Conservation (phyloP, 2,113 vertebrate genomes). For the Upupa epops region DNA sequence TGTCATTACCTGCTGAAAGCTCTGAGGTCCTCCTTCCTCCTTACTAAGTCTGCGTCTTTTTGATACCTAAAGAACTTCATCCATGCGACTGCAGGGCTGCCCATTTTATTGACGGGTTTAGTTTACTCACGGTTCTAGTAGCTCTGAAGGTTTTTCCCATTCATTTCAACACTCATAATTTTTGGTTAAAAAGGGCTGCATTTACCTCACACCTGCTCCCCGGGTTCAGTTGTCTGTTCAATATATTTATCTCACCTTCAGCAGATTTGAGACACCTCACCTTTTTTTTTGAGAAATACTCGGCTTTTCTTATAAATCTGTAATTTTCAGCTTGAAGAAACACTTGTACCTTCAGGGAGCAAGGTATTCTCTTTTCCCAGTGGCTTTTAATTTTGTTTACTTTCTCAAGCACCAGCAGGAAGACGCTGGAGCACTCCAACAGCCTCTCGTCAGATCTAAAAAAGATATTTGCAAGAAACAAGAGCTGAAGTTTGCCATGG, state of each 20-base stretch:
- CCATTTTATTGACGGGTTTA: background rate
- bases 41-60: background rate
- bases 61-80: background rate
- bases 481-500: background rate
- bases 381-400: constrained; percentile 75
- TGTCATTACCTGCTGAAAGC: background rate
- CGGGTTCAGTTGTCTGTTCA: constrained; percentile 54
- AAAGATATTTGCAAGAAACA: constrained; percentile 11
- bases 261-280: constrained; percentile 66
- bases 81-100: background rate
- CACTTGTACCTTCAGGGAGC: constrained; percentile 71
- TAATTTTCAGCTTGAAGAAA: constrained; percentile 79
- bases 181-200: constrained; percentile 1
- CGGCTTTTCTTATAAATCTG: constrained; percentile 75
- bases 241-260: constrained; percentile 67
- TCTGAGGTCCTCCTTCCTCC: background rate
- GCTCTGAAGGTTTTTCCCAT: background rate
- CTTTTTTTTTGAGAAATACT: constrained; percentile 55
- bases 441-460: constrained; percentile 20
- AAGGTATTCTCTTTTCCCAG: constrained; percentile 60
- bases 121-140: background rate
- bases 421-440: constrained; percentile 31
- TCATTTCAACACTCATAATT: background rate
- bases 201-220: constrained; percentile 22
- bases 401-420: constrained; percentile 69